These are phyloP conservation scores for Gadus macrocephalus DNA, from an alignment of 2,113 vertebrate genomes.

Conservation along the genomic window DNA sequence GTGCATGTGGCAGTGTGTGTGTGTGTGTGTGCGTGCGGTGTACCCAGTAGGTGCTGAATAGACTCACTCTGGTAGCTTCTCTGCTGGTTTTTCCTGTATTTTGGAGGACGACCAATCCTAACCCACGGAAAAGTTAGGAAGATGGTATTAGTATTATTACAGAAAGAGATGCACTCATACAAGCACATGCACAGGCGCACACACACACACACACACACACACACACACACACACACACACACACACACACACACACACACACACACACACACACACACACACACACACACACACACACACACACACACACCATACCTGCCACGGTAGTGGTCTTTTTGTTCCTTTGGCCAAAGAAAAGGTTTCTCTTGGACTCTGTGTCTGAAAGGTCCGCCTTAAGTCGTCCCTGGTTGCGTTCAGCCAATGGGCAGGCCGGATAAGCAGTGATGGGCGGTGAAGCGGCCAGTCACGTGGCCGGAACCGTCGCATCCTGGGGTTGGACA, in stretches of 20 bases:
- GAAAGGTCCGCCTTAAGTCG: slow-evolving; percentile 87
- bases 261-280: neutral
- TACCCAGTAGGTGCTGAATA: neutral
- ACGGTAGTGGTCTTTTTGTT: slow-evolving; percentile 90
- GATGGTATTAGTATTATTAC: neutral
- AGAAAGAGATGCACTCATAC: neutral
- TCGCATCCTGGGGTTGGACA: slow-evolving; percentile 97
- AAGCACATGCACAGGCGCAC: too few species aligned
- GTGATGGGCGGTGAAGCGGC: slow-evolving; percentile 95
- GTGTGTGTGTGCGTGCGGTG: too few species aligned
- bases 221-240: neutral
- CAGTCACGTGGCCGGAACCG: slow-evolving; percentile 94
- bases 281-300: neutral
- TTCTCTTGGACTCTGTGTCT: slow-evolving; percentile 87
- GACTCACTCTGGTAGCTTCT: slow-evolving; percentile 90
- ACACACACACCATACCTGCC: slow-evolving; percentile 75
- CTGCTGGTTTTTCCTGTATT: slow-evolving; percentile 90
- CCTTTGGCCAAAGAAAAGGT: slow-evolving; percentile 82
- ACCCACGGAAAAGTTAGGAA: slow-evolving; percentile 7
- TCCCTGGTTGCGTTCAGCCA: slow-evolving; percentile 95
- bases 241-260: neutral
- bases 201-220: neutral
- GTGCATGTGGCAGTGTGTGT: too few species aligned
- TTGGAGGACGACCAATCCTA: slow-evolving; percentile 92
- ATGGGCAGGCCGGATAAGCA: slow-evolving; percentile 94